These are phyloP conservation scores for Eupithecia abbreviata DNA, from an alignment of 2,888 invertebrate species.

Conservation along the genomic window DNA sequence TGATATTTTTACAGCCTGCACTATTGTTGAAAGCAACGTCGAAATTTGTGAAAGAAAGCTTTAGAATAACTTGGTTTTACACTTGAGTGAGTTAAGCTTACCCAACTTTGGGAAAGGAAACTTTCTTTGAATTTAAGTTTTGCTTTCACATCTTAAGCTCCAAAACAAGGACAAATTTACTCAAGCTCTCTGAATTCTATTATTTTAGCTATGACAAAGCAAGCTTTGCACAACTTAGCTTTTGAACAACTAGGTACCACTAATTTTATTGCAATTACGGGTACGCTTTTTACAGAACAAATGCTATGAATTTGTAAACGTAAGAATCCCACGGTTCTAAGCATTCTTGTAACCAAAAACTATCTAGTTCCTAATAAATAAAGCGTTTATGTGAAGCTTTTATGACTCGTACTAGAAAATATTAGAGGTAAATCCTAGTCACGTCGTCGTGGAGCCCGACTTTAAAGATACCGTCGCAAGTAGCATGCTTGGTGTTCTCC, in stretches of 20 bases:
- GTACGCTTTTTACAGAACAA: not conserved
- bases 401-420: conserved; percentile 38
- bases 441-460: conserved; percentile 44
- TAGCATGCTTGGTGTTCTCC: conserved; percentile 31
- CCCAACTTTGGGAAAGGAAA: not conserved
- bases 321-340: conserved; percentile 26
- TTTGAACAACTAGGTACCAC: not conserved
- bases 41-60: conserved; percentile 1
- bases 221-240: not conserved
- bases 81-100: not conserved
- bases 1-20: not conserved
- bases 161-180: not conserved
- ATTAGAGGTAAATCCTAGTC: conserved; percentile 42
- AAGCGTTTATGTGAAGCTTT: conserved; percentile 43
- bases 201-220: not conserved
- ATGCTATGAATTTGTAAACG: not conserved
- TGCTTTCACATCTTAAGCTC: not conserved
- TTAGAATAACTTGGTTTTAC: not conserved
- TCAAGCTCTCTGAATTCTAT: not conserved
- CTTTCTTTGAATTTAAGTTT: conserved; percentile 7
- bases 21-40: not conserved
- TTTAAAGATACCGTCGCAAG: conserved; percentile 43
- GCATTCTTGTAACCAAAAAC: conserved; percentile 26
- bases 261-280: not conserved
- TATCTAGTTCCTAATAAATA: conserved; percentile 37